These are phyloP conservation scores for Apis florea DNA, from an alignment of 1,140 invertebrate genomes.

Conservation along the genomic window DNA sequence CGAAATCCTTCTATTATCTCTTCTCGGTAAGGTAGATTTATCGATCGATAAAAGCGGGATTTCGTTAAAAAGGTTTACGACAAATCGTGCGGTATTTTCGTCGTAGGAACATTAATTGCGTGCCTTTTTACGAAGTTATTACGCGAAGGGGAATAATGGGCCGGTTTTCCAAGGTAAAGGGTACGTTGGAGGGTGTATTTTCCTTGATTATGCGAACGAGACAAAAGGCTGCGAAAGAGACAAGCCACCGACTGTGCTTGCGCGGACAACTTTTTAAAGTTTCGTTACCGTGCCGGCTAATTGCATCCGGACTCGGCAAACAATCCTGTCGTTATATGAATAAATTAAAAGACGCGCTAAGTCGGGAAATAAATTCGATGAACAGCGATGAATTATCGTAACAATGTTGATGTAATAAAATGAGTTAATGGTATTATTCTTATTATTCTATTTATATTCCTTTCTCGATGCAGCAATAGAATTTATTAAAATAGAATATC, in stretches of 20 bases:
- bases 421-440: no score
- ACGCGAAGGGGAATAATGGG: conserved; percentile 41
- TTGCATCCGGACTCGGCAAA: conserved; percentile 44
- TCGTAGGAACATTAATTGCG: conserved; percentile 27
- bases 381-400: no score
- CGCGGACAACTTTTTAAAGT: conserved; percentile 49
- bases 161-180: conserved; percentile 3
- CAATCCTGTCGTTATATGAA: conserved; percentile 28
- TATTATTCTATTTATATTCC: no score
- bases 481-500: no score
- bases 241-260: background rate
- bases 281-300: conserved; percentile 53
- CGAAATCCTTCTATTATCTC: no score
- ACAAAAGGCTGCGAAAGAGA: conserved; percentile 38
- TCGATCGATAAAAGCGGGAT: no score
- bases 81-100: background rate
- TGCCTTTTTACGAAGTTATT: conserved; percentile 48
- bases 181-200: conserved; percentile 18
- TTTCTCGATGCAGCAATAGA: no score
- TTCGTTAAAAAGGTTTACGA: background rate
- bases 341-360: conserved; percentile 33
- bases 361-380: no score
- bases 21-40: no score
- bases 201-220: conserved; percentile 53
- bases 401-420: no score